These are phyloP conservation scores for Phylloscopus whistleri DNA, from an alignment of 2,113 vertebrate genomes.

Conservation along the genomic window DNA sequence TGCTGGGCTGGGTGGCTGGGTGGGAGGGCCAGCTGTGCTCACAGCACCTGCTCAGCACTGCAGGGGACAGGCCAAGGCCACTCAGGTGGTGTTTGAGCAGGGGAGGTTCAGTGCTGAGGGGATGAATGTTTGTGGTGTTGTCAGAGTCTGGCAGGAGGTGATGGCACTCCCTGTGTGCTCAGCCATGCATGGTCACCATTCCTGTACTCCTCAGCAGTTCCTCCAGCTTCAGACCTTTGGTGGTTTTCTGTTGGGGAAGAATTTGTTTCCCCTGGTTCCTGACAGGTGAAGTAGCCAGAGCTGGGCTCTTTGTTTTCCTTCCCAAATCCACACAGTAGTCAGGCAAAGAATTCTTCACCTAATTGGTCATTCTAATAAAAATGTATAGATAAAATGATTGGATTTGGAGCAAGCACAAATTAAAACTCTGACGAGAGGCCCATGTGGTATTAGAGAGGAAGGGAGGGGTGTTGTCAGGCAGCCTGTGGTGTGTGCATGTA, in stretches of 20 bases:
- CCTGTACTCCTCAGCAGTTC: not conserved
- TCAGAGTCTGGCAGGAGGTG: not conserved
- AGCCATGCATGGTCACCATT: not conserved
- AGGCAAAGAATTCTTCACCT: not conserved
- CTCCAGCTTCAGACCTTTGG: not conserved
- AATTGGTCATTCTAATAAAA: not conserved
- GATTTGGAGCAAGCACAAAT: not conserved
- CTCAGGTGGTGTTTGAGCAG: fast-evolving
- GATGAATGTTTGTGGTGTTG: not conserved
- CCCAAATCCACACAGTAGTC: not conserved
- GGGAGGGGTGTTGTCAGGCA: not conserved
- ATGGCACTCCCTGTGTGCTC: not conserved
- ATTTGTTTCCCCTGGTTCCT: not conserved
- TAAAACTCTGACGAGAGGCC: not conserved
- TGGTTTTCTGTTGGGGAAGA: not conserved
- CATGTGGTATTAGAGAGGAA: not conserved
- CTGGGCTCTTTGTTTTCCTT: not conserved
- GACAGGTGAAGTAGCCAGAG: not conserved
- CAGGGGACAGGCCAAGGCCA: not conserved
- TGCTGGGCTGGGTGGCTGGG: not conserved
- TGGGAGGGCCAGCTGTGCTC: not conserved
- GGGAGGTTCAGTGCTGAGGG: fast-evolving
- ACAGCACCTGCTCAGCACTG: not conserved
- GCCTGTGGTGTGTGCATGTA: fast-evolving
- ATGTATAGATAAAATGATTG: not conserved